Percentiles rank a stretch among this genome's conserved stretches.
These are phyloP conservation scores for Halesus radiatus DNA, from an alignment of 1,140 invertebrate genomes.

Conservation along the genomic window DNA sequence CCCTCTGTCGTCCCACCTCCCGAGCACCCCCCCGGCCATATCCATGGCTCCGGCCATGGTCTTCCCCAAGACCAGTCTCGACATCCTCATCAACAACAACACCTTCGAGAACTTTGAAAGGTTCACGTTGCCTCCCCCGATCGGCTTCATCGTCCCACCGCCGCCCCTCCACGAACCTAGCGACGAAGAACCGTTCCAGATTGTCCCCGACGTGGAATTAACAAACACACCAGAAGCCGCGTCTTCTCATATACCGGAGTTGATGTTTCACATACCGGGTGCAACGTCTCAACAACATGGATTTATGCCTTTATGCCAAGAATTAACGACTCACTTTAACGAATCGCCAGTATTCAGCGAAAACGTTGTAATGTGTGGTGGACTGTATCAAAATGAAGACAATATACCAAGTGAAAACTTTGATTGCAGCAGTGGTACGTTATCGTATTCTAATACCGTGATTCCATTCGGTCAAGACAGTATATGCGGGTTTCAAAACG, in stretches of 20 bases:
- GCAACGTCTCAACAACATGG: too few relatives aligned
- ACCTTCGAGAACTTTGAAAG: slow-evolving; percentile 47
- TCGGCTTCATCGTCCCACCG: slow-evolving; percentile 52
- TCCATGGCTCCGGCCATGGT: slow-evolving; percentile 18
- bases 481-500: slow-evolving; percentile 62
- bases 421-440: background rate
- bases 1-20: slow-evolving; percentile 43
- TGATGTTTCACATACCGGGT: too few relatives aligned
- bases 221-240: background rate
- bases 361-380: background rate
- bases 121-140: slow-evolving; percentile 46
- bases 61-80: slow-evolving; percentile 52
- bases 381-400: background rate
- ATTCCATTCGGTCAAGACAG: slow-evolving; percentile 5
- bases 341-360: too few relatives aligned
- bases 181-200: slow-evolving; percentile 45
- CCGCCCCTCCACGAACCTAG: slow-evolving; percentile 2
- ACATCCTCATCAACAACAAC: slow-evolving; percentile 56
- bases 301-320: too few relatives aligned
- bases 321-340: too few relatives aligned
- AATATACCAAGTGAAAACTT: slow-evolving; percentile 19
- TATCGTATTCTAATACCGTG: background rate
- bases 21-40: slow-evolving; percentile 18
- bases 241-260: too few relatives aligned
- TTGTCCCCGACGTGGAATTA: slow-evolving; percentile 50